A percentile compares a stretch with the other conserved stretches of the same genome.
These are phyloP conservation scores for Podarcis raffonei DNA, from an alignment of 2,113 vertebrate species.

Conservation along the genomic window DNA sequence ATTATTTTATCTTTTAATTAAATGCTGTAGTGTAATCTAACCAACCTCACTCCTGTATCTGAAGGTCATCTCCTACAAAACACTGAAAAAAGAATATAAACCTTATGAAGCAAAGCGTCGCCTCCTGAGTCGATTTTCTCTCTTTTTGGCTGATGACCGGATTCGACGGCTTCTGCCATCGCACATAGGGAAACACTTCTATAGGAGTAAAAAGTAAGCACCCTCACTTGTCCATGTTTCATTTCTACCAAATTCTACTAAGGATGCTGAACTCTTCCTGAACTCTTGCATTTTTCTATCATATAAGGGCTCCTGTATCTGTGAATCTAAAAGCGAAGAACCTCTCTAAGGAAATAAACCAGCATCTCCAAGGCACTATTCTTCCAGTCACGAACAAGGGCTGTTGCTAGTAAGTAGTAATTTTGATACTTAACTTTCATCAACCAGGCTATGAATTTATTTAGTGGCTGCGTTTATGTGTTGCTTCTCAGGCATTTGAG, in stretches of 20 bases:
- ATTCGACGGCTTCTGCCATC: constrained; percentile 84
- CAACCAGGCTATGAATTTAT: too few species aligned
- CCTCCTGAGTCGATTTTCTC: constrained; percentile 82
- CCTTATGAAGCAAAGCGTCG: constrained; percentile 85
- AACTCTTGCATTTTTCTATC: neutral
- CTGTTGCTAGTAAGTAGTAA: constrained; percentile 83
- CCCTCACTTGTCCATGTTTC: neutral
- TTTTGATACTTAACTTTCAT: neutral
- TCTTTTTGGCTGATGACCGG: constrained; percentile 87
- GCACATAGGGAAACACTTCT: constrained; percentile 89
- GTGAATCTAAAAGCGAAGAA: constrained; percentile 83
- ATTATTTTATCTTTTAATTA: too few species aligned
- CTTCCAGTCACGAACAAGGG: constrained; percentile 84
- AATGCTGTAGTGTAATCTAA: neutral
- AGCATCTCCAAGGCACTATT: constrained; percentile 80
- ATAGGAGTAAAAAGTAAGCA: constrained; percentile 83
- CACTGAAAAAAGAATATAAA: constrained; percentile 87
- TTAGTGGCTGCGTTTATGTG: too few species aligned
- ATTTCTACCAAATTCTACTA: neutral
- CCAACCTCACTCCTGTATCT: neutral
- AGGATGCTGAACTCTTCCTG: neutral
- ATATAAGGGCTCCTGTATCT: constrained; percentile 78
- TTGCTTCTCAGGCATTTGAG: too few species aligned
- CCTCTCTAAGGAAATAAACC: constrained; percentile 78
- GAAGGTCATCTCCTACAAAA: constrained; percentile 86